Conservation (phyloP, 2,113 vertebrate genomes). For the Hystrix cristata region DNA sequence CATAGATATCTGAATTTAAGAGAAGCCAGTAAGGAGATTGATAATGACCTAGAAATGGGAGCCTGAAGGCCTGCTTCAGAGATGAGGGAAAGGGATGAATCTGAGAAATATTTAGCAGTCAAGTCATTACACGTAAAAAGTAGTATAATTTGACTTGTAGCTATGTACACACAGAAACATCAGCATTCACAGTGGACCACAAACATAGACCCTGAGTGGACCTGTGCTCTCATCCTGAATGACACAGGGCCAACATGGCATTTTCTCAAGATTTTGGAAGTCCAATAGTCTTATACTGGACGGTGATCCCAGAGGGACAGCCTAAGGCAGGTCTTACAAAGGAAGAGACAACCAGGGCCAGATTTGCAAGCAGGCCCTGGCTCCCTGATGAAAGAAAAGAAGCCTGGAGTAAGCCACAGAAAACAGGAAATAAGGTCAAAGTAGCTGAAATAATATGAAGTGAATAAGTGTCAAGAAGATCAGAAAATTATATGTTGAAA, state of each 20-base stretch:
- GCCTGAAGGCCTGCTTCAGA: neutral
- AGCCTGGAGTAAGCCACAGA: slow-evolving; percentile 61
- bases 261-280: slow-evolving; percentile 45
- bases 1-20: neutral
- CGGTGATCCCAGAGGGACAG: slow-evolving; percentile 17
- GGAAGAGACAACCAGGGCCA: slow-evolving; percentile 65
- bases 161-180: slow-evolving; percentile 42
- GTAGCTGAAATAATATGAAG: slow-evolving; percentile 84
- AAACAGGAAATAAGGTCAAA: slow-evolving; percentile 83
- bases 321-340: slow-evolving; percentile 54
- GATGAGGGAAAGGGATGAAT: neutral
- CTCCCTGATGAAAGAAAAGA: slow-evolving; percentile 72
- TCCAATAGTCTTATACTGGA: neutral
- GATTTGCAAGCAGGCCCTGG: slow-evolving; percentile 72
- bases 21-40: neutral
- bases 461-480: slow-evolving; percentile 81
- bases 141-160: slow-evolving; percentile 33
- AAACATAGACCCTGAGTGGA: neutral
- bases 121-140: slow-evolving; percentile 28
- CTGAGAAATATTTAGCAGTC: slow-evolving; percentile 57
- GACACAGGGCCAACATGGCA: neutral
- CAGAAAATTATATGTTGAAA: slow-evolving; percentile 80
- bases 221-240: slow-evolving; percentile 40
- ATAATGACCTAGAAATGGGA: neutral
- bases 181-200: slow-evolving; percentile 38